Percentiles rank a stretch among this genome's conserved stretches.
Evolutionary conservation across 2,797 vertebrate species (phyloP).

Genomic region (Clarias fuscus): DNA sequence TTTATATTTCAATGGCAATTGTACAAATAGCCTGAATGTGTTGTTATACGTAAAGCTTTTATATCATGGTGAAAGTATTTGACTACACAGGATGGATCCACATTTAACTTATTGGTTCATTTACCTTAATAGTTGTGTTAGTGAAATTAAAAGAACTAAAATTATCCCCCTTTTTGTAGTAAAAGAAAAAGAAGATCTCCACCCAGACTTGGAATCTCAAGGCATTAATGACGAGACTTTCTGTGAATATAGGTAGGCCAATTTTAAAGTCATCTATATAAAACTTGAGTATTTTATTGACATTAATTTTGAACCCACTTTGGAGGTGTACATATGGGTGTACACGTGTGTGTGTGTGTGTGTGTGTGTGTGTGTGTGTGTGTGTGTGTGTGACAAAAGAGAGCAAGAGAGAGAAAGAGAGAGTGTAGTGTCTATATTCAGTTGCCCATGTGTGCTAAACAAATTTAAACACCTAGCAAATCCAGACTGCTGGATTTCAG

Average conservation of each 20-base stretch:
- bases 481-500: slow-evolving; percentile 63
- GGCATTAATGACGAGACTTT: slow-evolving; percentile 97
- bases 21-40: not conserved
- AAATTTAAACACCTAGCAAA: slow-evolving; percentile 43
- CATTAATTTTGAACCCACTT: too few relatives aligned
- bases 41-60: slow-evolving; percentile 10
- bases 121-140: slow-evolving; percentile 33
- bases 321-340: too few relatives aligned
- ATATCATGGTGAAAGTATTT: not conserved
- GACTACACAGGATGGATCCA: slow-evolving; percentile 17
- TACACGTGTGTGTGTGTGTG: too few relatives aligned
- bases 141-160: slow-evolving; percentile 23
- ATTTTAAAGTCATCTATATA: slow-evolving; percentile 37
- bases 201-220: slow-evolving; percentile 93
- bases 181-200: slow-evolving; percentile 97
- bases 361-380: too few relatives aligned
- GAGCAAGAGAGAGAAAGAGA: not conserved
- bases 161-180: slow-evolving; percentile 76
- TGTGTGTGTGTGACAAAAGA: too few relatives aligned
- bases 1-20: slow-evolving; percentile 1
- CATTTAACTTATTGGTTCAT: slow-evolving; percentile 43
- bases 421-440: slow-evolving; percentile 37
- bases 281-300: not conserved
- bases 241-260: slow-evolving; percentile 94
- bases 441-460: slow-evolving; percentile 58